Base-by-base conservation (phyloP, 2,113 vertebrate species). In the Myrmecophaga tridactyla region DNA sequence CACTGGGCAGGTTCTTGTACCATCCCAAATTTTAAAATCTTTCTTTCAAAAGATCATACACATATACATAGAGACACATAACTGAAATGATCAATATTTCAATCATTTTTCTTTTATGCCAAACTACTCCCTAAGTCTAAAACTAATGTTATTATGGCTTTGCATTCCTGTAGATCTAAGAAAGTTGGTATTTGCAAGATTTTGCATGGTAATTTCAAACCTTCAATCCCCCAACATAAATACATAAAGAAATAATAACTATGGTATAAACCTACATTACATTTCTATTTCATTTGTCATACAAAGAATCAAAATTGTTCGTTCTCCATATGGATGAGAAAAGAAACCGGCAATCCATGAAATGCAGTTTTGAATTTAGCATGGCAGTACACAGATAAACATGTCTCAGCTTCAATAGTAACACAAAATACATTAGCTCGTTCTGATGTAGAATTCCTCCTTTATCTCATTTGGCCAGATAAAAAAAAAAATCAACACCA, bases 231-330 rank as follows among this genome's bases (percentile, higher is more conserved):
- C 2, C 11, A 88, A 20, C 39, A 76, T 36, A 46, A 95, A 89
- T 75, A 65, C 2, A 92, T 91, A 87, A 83, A 73, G 6, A 87
- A 63, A 96, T 76, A 92, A 82, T 75, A 87, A 84, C 41, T n/a
- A 82, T 73, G 65, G 36, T 56, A n/a, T 14, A 91, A 53, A 0
- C 9, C 12, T 73, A 88, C 56, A 87, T 90, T 94, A 87, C 1
- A 83, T 9, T 58, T 94, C 86, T 87, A 78, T 70, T 93, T 93
- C 94, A 69, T 63, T 39, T 51, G 25, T 78, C 60, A 89, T 46
- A 46, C 67, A 92, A 92, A 70, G 10, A 12, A 69, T 87, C 31
- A 75, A 62, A 86, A 85, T 73, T 83, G 7, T 41, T 78, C 48
- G 91, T 90, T 92, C 58, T 80, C 11, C 76, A 9, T 51, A 80